These are phyloP conservation scores for Oncopeltus fasciatus DNA, from an alignment of 1,140 invertebrate genomes.

Conservation along the genomic window DNA sequence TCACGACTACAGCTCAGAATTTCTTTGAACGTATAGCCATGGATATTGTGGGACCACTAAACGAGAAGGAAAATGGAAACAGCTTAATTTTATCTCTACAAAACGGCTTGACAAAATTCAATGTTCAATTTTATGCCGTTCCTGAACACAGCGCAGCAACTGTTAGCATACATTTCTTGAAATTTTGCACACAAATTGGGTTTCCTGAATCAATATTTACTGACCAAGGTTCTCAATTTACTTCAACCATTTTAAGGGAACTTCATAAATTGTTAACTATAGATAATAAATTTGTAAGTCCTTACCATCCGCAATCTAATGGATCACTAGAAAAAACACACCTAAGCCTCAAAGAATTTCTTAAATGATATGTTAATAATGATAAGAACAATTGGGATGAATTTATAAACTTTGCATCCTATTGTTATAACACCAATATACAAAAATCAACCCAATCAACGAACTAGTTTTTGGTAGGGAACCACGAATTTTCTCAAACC, in stretches of 20 bases:
- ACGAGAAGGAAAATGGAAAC: background rate
- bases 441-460: background rate
- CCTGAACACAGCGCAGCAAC: too few relatives aligned
- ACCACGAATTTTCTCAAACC: background rate
- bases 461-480: background rate
- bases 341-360: too few relatives aligned
- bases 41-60: background rate
- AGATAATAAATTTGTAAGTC: background rate
- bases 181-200: background rate
- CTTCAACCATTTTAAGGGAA: too few relatives aligned
- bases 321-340: too few relatives aligned
- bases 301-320: background rate
- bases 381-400: background rate
- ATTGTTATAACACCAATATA: background rate
- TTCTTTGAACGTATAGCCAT: too few relatives aligned
- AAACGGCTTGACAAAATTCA: slow-evolving; percentile 4
- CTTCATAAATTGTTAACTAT: background rate
- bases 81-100: background rate
- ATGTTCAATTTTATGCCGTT: background rate
- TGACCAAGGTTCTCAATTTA: background rate
- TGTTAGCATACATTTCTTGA: too few relatives aligned
- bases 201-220: too few relatives aligned
- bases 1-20: too few relatives aligned
- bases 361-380: too few relatives aligned
- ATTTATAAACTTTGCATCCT: background rate